Evolutionary conservation across 1,140 invertebrate genomes (phyloP), one percentile per base, ranked within the genome.

Genomic region (Cotesia chilonis): DNA sequence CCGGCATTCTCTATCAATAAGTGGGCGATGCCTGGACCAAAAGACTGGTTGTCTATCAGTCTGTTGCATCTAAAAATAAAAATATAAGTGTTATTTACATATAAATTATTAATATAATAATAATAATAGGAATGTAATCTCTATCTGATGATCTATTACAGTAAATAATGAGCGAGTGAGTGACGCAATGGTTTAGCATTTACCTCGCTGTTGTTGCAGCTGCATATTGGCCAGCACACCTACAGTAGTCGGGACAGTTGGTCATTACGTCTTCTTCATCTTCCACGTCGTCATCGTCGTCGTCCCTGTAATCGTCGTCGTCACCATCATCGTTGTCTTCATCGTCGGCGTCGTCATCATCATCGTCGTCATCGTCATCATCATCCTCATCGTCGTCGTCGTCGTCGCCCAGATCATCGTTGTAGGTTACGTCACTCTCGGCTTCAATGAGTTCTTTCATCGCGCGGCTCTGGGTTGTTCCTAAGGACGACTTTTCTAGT

Each of bases 201-300:
- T 87, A 89, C 78, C 82, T 83, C 14, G 88, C 82, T 71, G 87
- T 88, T 9, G 84, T 85, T 17, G 82, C 79, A 74, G 86, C 78
- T 57, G 86, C 84, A 47, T 87, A 87, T 67, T 87, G 82, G 1
- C 83, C 85, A 3, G 78, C 75, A 61, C 86, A 88, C 67, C 77
- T 80, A 57, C 82, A 85, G 59, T 80, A 81, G 76, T 83, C 75
- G 10, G 82, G 83, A 72, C 82, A 86, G 3, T 80, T 72, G 0
- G 78, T 78, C 72, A 79, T 77, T 3, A 81, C 70, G 64, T 82
- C 79, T 38, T 84, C 84, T 0, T 85, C 81, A 38, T 84, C 79
- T 0, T 81, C 76, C 3, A 78, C 68, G 17, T 84, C 82, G 0
- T 80, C 77, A 2, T 78, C 78, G 4, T 79, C 75, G 52, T 74